These are phyloP conservation scores for Eira barbara DNA, from an alignment of 2,113 vertebrate species.

Conservation along the genomic window DNA sequence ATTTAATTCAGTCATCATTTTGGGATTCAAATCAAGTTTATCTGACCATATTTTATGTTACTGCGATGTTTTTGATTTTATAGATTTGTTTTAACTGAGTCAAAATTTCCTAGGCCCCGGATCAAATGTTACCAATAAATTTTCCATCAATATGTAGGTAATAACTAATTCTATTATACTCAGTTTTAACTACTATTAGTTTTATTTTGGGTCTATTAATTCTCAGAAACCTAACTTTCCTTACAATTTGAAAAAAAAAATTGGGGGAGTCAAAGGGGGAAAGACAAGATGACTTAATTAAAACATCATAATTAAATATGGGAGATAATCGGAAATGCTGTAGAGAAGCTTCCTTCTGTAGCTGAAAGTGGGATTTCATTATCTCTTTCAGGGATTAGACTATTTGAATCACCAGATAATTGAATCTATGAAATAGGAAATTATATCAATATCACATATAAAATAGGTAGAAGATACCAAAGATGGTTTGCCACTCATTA, in stretches of 20 bases:
- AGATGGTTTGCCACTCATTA: background rate
- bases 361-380: background rate
- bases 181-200: background rate
- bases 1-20: background rate
- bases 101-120: background rate
- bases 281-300: background rate
- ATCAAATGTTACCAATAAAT: background rate
- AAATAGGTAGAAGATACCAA: background rate
- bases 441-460: background rate
- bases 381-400: background rate
- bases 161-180: background rate
- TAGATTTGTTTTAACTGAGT: background rate
- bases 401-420: background rate
- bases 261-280: background rate
- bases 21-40: background rate
- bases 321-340: background rate
- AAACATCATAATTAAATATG: background rate
- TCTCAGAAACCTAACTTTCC: background rate
- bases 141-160: background rate
- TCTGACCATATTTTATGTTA: background rate
- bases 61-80: background rate
- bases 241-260: background rate
- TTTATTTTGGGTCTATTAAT: conserved; percentile 6
- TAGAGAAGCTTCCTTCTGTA: background rate
- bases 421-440: background rate